Percentiles rank a stretch among this genome's conserved stretches.
Evolutionary conservation across 1,140 invertebrate genomes (phyloP).

Genomic region (Drosophila arizonae): DNA sequence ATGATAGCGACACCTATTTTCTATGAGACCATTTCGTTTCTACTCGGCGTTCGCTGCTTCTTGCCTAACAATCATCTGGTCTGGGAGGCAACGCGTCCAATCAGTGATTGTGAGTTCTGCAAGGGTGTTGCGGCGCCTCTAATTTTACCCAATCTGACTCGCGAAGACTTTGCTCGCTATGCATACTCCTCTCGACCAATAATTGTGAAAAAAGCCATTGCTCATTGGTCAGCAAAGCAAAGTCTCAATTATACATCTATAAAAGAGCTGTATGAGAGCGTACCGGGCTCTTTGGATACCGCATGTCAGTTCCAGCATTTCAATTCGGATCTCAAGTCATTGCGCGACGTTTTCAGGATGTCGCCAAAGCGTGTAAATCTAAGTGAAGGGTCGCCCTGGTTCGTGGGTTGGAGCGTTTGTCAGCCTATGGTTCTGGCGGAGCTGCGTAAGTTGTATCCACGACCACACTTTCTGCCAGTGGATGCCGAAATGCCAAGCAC

Average conservation of each 20-base stretch:
- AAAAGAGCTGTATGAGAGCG: conserved; percentile 88
- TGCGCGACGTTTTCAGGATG: conserved; percentile 92
- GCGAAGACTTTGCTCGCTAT: conserved; percentile 86
- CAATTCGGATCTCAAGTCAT: conserved; percentile 90
- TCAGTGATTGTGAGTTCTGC: conserved; percentile 90
- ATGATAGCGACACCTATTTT: conserved; percentile 74
- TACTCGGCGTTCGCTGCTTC: conserved; percentile 87
- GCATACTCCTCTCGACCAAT: conserved; percentile 92
- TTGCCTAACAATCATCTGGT: conserved; percentile 92
- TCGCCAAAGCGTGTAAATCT: conserved; percentile 86
- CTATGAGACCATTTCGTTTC: conserved; percentile 72
- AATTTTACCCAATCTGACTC: conserved; percentile 87
- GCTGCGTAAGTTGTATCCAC: conserved; percentile 90
- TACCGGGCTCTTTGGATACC: conserved; percentile 87
- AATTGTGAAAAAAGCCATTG: conserved; percentile 89
- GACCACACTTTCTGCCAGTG: conserved; percentile 93
- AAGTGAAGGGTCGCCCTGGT: conserved; percentile 89
- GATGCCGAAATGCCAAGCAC: conserved; percentile 94
- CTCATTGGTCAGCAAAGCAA: conserved; percentile 90
- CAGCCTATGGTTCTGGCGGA: conserved; percentile 89
- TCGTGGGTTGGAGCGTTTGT: conserved; percentile 97
- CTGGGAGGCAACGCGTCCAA: conserved; percentile 92
- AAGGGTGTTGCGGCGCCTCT: conserved; percentile 85
- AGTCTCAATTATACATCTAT: conserved; percentile 90
- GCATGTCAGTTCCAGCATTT: conserved; percentile 96